These are phyloP conservation scores for Brachyhypopomus gauderio DNA, from an alignment of 2,113 vertebrate species.

Conservation along the genomic window DNA sequence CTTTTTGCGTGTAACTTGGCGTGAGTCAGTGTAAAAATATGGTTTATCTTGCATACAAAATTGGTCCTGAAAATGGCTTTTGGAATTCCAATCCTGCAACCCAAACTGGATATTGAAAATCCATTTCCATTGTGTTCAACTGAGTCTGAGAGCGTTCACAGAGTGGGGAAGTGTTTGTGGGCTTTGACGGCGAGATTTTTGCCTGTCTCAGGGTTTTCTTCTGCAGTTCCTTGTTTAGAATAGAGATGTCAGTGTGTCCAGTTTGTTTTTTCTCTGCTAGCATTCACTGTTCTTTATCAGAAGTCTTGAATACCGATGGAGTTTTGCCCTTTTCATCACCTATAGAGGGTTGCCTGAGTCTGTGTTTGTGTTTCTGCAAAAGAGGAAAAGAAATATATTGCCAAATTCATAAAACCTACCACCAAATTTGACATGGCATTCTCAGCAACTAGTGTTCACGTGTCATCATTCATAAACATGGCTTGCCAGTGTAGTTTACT, in stretches of 20 bases:
- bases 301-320: constrained; percentile 8
- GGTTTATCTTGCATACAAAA: neutral
- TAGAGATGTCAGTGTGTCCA: constrained; percentile 14
- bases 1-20: neutral
- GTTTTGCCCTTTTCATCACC: constrained; percentile 17
- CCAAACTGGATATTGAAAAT: constrained; percentile 4
- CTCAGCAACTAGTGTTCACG: too few relatives aligned
- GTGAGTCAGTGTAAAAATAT: neutral
- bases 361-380: neutral
- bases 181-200: constrained; percentile 10
- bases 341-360: neutral
- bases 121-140: constrained; percentile 19
- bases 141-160: neutral
- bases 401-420: too few relatives aligned
- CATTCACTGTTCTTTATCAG: neutral
- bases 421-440: too few relatives aligned
- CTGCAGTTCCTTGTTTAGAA: neutral
- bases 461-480: too few relatives aligned
- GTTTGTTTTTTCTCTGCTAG: neutral
- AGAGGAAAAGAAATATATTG: neutral
- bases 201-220: constrained; percentile 18
- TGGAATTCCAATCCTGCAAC: constrained; percentile 11
- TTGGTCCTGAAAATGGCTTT: neutral
- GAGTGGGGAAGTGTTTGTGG: neutral
- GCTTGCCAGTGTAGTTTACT: too few relatives aligned